Evolutionary conservation across 2,797 vertebrate species (phyloP).

Genomic region (Cryptoprocta ferox): DNA sequence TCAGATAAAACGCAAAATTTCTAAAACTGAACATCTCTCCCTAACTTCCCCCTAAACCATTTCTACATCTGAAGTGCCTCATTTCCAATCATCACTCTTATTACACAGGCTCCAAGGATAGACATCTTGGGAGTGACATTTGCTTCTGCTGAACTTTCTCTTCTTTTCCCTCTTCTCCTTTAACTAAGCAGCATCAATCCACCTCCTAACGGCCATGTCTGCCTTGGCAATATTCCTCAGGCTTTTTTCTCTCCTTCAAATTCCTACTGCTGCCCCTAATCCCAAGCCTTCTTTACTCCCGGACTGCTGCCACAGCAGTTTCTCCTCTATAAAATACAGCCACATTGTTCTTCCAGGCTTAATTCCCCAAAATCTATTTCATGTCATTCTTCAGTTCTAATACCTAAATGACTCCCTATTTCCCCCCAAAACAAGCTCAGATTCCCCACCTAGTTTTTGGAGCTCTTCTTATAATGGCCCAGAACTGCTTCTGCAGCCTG

Average conservation of each 20-base stretch:
- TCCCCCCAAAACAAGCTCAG: neutral
- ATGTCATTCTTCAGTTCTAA: neutral
- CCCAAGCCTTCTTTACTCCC: neutral
- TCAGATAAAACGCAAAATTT: neutral
- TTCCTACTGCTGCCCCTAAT: neutral
- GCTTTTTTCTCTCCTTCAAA: neutral
- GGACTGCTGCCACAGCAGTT: too few relatives aligned
- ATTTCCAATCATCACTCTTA: neutral
- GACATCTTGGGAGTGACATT: neutral
- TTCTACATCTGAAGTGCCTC: neutral
- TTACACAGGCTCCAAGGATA: neutral
- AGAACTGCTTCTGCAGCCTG: neutral
- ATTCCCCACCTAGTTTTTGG: neutral
- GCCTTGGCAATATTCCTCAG: neutral
- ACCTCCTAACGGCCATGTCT: neutral
- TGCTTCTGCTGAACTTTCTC: neutral
- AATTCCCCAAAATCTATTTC: neutral
- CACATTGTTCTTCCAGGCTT: neutral
- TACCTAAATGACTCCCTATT: neutral
- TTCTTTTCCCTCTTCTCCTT: neutral
- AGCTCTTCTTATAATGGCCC: neutral
- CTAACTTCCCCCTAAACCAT: neutral
- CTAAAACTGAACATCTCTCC: neutral
- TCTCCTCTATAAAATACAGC: neutral
- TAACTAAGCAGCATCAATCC: neutral